These are phyloP conservation scores for Caranx melampygus DNA, from an alignment of 2,113 vertebrate species.

Conservation along the genomic window DNA sequence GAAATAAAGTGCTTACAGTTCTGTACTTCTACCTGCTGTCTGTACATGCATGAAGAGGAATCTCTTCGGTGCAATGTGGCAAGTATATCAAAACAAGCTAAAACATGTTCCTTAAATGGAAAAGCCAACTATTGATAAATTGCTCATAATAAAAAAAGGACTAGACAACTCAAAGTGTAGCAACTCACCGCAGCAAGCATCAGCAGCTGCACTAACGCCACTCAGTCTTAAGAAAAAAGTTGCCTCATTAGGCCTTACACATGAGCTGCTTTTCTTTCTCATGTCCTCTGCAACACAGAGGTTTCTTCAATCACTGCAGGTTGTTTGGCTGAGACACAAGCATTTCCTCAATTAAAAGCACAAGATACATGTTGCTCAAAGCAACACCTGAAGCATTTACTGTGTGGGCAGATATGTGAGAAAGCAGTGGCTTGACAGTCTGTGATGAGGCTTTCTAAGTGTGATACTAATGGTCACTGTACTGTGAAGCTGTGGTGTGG, in stretches of 20 bases:
- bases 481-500: not conserved
- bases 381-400: not conserved
- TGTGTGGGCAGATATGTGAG: not conserved
- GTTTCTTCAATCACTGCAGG: slow-evolving; percentile 21
- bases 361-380: not conserved
- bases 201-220: too few species aligned
- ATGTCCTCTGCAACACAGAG: slow-evolving; percentile 1
- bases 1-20: not conserved
- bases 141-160: not conserved
- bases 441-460: not conserved
- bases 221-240: not conserved
- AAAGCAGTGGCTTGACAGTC: not conserved
- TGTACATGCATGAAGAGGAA: not conserved
- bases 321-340: not conserved
- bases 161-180: not conserved
- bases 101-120: not conserved
- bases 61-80: not conserved
- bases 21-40: not conserved
- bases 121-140: not conserved
- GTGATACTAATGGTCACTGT: not conserved
- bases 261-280: not conserved
- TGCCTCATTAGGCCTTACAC: not conserved
- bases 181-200: slow-evolving; percentile 10
- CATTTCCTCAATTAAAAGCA: not conserved
- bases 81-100: not conserved